Evolutionary conservation across 2,113 vertebrate species (phyloP), one percentile per base, ranked within the genome.

Genomic region (Lamprologus lemairii): DNA sequence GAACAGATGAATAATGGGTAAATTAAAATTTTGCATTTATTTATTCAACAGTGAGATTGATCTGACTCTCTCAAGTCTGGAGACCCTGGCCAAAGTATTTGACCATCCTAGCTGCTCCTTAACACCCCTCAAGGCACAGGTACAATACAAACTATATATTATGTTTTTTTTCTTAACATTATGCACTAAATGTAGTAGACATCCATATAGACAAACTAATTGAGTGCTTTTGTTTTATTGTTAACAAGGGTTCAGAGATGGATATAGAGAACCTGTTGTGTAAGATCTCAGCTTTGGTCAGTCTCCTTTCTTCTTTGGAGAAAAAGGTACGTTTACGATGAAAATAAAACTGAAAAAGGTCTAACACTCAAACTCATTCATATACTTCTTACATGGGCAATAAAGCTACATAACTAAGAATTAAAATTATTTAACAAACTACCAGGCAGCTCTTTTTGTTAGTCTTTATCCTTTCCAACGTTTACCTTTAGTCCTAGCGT

Each of bases 71-170:
- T 96, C 94, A 1, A 97, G 97, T 86, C 93, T 98, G 93, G 97
- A 97, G 93, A 96, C 95, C 1, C 93, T 98, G 93, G 96, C 96
- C 49, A 97, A 96, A 81, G 97, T 98, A 45, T 98, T 98, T 1
- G 97, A 97, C 17, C 92, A 97, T 73, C 96, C 97, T 0, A 80
- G 9, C n/a, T 96, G 95, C 80, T 93, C 96, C 57, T 83, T 92
- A 75, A 93, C 91, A 82, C 88, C 90, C 0, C 37, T 82, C 79
- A 96, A 94, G 83, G 89, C 95, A 81, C 97, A 97, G 97, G 97
- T 97, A 94, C 68, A 82, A 65, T 7, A 35, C 10, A 85, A 68
- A 73, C 5, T 10, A 0, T 79, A 8, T 11, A 1, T 4, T 53
- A 23, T 16, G 40, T 6, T 4, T 47, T 47, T 71, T 12, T 37